Evolutionary conservation across 2,888 invertebrate genomes (phyloP).

Genomic region (Myathropa florea): DNA sequence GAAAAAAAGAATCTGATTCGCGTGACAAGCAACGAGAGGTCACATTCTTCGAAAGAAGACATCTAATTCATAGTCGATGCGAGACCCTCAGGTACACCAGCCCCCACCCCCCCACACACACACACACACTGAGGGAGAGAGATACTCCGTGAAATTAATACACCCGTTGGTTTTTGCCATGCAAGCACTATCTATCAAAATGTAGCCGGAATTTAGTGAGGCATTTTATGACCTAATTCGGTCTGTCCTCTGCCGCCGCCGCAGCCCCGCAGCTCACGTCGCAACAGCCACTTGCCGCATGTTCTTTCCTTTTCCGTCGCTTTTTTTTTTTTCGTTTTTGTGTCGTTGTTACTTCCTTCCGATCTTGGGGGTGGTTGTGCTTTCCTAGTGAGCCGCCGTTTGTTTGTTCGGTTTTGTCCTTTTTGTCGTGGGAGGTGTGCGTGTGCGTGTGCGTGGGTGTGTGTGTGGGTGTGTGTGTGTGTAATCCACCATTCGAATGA

Average conservation of each 20-base stretch:
- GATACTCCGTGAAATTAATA: constrained; percentile 54
- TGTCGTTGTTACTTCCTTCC: neutral
- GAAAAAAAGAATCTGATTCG: constrained; percentile 16
- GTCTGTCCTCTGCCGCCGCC: neutral
- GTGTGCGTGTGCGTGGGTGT: neutral
- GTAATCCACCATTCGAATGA: constrained; percentile 7
- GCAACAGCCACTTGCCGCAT: neutral
- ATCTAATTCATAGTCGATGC: constrained; percentile 25
- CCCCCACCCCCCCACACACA: neutral
- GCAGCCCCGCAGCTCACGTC: neutral
- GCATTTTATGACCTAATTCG: constrained; percentile 64
- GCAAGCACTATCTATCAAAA: constrained; percentile 47
- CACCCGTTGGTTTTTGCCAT: constrained; percentile 47
- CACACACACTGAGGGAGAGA: neutral
- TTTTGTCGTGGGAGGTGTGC: neutral
- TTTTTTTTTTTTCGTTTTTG: neutral
- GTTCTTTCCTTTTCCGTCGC: too few relatives aligned
- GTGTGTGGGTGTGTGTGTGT: neutral
- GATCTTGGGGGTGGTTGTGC: neutral
- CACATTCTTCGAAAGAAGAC: neutral
- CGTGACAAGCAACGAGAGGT: neutral
- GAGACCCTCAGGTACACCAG: neutral
- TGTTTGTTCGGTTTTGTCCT: neutral
- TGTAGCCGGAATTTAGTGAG: constrained; percentile 49
- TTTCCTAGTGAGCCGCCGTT: too few relatives aligned